Conservation (phyloP, 2,113 vertebrate species). For the Theristicus caerulescens region DNA sequence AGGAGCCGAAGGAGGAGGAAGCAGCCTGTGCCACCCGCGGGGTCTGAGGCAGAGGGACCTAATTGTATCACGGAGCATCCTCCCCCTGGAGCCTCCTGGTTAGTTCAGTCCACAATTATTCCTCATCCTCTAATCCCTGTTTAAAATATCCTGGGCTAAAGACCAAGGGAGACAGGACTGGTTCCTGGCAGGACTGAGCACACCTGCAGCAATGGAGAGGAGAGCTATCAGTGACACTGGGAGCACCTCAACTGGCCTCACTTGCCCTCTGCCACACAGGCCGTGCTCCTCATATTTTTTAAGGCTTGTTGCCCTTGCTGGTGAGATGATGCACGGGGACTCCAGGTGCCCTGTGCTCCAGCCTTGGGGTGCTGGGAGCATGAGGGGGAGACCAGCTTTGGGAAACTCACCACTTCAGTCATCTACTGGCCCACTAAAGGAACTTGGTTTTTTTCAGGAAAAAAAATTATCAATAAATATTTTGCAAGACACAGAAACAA, state of each 20-base stretch:
- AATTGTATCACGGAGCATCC: neutral
- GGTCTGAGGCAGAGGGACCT: neutral
- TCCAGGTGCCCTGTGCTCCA: neutral
- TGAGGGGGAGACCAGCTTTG: neutral
- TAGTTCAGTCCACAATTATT: neutral
- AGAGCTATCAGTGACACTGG: neutral
- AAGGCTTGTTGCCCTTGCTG: neutral
- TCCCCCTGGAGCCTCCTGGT: neutral
- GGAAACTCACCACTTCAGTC: neutral
- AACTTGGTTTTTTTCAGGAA: neutral
- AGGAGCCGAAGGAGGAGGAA: neutral
- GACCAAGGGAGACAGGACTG: neutral
- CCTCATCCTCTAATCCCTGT: neutral
- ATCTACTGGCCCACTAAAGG: neutral
- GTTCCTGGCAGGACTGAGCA: neutral
- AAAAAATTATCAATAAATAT: neutral
- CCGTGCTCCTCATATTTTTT: fast-evolving
- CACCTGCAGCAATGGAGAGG: neutral
- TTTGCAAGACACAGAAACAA: neutral
- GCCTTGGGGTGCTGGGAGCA: neutral
- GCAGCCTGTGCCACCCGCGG: neutral
- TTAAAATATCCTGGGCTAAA: neutral
- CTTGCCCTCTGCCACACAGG: neutral
- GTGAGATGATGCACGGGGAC: neutral
- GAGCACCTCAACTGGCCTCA: neutral